phyloP scores from a whole-genome alignment of 2,888 invertebrate genomes.

The Sipha maydis region DNA sequence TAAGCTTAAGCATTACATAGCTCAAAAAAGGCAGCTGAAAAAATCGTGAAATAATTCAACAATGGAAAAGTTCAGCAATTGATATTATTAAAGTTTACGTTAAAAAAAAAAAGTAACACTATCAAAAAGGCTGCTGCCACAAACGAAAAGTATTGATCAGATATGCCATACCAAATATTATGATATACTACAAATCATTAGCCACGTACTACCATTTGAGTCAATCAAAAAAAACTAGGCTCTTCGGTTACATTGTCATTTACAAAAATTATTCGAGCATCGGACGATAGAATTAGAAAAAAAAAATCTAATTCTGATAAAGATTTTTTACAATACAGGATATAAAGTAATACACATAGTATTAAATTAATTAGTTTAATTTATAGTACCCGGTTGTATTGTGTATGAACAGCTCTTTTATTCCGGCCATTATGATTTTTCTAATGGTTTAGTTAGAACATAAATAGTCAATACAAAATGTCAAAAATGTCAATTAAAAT shows the following conservation, averaged over 20 bases:
- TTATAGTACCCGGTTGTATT: neutral
- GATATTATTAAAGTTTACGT: neutral
- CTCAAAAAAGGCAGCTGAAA: neutral
- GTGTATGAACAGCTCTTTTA: neutral
- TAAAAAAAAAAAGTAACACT: neutral
- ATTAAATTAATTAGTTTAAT: neutral
- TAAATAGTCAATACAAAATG: neutral
- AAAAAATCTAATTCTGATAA: neutral
- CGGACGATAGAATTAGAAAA: neutral
- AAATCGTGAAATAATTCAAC: neutral
- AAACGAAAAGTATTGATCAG: conserved; percentile 38
- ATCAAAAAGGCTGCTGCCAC: neutral
- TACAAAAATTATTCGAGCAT: neutral
- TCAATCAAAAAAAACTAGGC: neutral
- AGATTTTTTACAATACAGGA: neutral
- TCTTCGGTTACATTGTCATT: neutral
- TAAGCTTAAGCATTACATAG: neutral
- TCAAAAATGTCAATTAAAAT: neutral
- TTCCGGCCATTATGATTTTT: neutral
- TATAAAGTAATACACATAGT: neutral
- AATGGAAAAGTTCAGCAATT: neutral
- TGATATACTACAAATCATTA: neutral
- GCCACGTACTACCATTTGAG: neutral
- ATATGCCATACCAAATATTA: neutral
- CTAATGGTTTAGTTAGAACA: neutral